phyloP scores from a whole-genome alignment of 2,888 invertebrate species.

The Drosophila conformis region DNA sequence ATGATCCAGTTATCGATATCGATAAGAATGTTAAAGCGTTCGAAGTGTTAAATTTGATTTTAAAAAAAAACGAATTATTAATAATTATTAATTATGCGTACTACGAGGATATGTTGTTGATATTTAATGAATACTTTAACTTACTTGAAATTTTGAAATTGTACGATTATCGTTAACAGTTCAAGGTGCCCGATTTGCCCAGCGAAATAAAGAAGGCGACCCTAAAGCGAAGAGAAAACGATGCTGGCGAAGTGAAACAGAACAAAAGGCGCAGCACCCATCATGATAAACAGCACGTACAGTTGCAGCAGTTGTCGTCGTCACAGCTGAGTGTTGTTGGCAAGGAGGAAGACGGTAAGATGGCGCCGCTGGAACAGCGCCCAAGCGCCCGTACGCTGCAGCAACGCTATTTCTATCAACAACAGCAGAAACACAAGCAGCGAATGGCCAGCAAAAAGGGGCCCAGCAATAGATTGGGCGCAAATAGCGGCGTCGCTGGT shows the following conservation, averaged over 20 bases:
- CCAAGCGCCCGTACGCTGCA: constrained; percentile 61
- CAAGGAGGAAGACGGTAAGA: constrained; percentile 57
- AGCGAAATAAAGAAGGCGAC: constrained; percentile 76
- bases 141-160: neutral
- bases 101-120: neutral
- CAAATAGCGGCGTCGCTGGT: constrained; percentile 44
- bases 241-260: constrained; percentile 51
- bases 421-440: constrained; percentile 77
- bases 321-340: constrained; percentile 8
- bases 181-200: constrained; percentile 81
- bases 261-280: constrained; percentile 66
- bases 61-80: neutral
- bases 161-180: constrained; percentile 47
- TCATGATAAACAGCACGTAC: constrained; percentile 56
- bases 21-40: constrained; percentile 14
- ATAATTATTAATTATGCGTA: neutral
- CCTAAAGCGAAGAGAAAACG: constrained; percentile 79
- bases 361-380: constrained; percentile 49
- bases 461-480: constrained; percentile 34
- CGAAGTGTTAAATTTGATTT: neutral
- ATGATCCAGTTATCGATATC: constrained; percentile 29
- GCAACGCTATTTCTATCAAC: constrained; percentile 74
- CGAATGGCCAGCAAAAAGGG: constrained; percentile 69
- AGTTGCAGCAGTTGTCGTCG: constrained; percentile 25
- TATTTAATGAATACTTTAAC: neutral